Evolutionary conservation across 2,113 vertebrate genomes (phyloP), one percentile per base, ranked within the genome.

Genomic region (Leuciscus idus): DNA sequence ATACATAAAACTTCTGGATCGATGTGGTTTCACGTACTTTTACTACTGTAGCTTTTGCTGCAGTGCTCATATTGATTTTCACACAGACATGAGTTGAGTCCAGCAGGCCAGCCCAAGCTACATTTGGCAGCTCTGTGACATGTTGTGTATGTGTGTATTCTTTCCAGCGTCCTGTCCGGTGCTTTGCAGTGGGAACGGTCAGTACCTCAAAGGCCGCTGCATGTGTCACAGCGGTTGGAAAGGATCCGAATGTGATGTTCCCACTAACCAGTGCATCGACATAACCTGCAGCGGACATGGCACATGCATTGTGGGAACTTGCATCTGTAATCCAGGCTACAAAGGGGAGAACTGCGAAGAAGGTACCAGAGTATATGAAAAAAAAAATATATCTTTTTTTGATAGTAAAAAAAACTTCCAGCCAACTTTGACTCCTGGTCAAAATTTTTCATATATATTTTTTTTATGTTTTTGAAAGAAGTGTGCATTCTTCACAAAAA

Each of bases 181-280:
- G 89, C 95, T 99, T 73, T 99, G 98, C 94, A 99, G 98, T 0
- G 98, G 97, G 15, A 99, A 99, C 0, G 98, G 98, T 75, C 98
- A 99, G 91, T 99, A 99, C 92, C 96, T 98, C 93, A 99, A 99
- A 92, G 98, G 98, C 48, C 95, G 97, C 85, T 99, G 98, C 90
- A 91, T 99, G 93, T 99, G 98, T 92, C 98, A 99, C 90, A 99
- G 97, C 0, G 98, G 98, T 86, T 99, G 98, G 98, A 99, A 99
- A 91, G 98, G 98, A 4, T 95, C 97, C 0, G 98, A 99, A 85
- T 99, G 98, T 0, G 97, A 99, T 0, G 96, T 99, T 88, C 97
- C 98, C 1, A 98, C 97, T 26, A 98, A 93, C 94, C 98, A 99
- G 95, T 99, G 98, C 89, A 96, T 99, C 1, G 98, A 99, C 4